phyloP scores from a whole-genome alignment of 2,113 vertebrate genomes.

The Petrocephalus microphthalmus region DNA sequence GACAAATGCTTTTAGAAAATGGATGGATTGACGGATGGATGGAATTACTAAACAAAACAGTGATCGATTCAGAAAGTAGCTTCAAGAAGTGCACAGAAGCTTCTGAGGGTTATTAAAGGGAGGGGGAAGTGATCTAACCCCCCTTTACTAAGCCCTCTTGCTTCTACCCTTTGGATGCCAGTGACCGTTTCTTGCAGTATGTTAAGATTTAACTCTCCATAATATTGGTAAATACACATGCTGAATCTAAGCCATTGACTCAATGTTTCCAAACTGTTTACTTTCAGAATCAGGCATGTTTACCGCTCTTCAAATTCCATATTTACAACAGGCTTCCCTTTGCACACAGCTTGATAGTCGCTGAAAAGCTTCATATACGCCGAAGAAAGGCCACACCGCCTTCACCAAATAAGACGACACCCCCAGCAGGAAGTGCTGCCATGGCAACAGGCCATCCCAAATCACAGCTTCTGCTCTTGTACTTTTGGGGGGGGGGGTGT shows the following conservation, averaged over 20 bases:
- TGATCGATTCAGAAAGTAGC: neutral
- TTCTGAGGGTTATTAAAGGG: neutral
- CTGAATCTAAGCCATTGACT: neutral
- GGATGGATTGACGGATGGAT: conserved; percentile 9
- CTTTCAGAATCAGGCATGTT: conserved; percentile 1
- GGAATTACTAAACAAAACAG: conserved; percentile 23
- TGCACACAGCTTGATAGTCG: neutral
- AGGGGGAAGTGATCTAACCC: neutral
- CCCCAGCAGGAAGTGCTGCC: neutral
- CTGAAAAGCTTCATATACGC: neutral
- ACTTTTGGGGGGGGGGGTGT: neutral
- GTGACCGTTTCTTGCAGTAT: neutral
- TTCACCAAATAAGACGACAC: neutral
- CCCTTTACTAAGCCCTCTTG: conserved; percentile 40
- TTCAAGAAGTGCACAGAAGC: conserved; percentile 8
- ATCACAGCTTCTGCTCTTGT: neutral
- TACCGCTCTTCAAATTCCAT: neutral
- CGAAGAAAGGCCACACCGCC: neutral
- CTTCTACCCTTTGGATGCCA: conserved; percentile 34
- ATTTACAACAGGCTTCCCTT: neutral
- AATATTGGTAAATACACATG: neutral
- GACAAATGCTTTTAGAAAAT: conserved; percentile 2
- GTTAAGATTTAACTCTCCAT: conserved; percentile 6
- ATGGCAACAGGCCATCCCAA: neutral
- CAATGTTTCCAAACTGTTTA: conserved; percentile 9